Conservation (phyloP, 2,888 invertebrate species). For the Pollenia angustigena region DNA sequence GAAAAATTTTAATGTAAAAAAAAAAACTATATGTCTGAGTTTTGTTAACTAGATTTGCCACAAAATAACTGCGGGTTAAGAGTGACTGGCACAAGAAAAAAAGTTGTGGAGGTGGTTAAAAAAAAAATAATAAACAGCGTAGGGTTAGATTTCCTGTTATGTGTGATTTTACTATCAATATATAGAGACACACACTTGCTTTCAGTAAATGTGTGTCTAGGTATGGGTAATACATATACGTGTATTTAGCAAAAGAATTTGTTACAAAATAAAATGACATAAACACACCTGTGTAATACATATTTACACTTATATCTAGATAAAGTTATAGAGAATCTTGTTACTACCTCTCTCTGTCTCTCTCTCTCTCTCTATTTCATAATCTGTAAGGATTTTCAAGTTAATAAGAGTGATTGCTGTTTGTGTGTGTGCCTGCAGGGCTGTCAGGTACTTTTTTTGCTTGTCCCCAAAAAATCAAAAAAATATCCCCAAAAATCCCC, state of each 20-base stretch:
- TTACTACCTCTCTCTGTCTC: too few relatives aligned
- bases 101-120: conserved; percentile 10
- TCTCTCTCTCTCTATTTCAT: too few relatives aligned
- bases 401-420: too few relatives aligned
- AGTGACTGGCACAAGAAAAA: conserved; percentile 48
- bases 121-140: conserved; percentile 60
- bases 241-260: background rate
- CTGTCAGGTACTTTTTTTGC: too few relatives aligned
- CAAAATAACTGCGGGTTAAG: conserved; percentile 76
- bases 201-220: background rate
- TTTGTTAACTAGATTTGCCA: conserved; percentile 73
- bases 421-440: too few relatives aligned
- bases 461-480: too few relatives aligned
- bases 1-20: background rate
- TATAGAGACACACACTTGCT: background rate
- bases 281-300: conserved; percentile 17
- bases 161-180: background rate
- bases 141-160: conserved; percentile 63
- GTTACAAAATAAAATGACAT: conserved; percentile 20
- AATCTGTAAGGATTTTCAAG: too few relatives aligned
- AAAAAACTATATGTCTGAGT: conserved; percentile 66
- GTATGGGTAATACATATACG: background rate
- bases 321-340: background rate
- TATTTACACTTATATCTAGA: background rate
- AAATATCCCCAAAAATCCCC: too few relatives aligned